These are phyloP conservation scores for Sinelater perroti DNA, from an alignment of 2,888 invertebrate genomes.

Conservation along the genomic window DNA sequence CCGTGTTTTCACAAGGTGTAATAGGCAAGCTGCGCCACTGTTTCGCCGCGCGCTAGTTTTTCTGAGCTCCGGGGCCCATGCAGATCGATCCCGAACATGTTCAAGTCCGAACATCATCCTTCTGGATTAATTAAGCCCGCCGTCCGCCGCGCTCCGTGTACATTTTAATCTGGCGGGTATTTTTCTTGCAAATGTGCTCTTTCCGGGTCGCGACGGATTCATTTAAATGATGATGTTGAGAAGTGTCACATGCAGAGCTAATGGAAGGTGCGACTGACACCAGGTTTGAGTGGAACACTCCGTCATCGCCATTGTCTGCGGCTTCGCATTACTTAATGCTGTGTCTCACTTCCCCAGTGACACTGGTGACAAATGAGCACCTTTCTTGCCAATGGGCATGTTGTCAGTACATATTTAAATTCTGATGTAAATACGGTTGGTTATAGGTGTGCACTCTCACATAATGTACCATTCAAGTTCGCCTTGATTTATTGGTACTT, in stretches of 20 bases:
- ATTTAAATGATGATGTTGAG: constrained; percentile 57
- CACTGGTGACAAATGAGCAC: constrained; percentile 58
- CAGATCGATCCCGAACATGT: constrained; percentile 41
- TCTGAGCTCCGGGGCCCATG: constrained; percentile 37
- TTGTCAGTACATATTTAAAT: constrained; percentile 32
- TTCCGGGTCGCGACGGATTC: constrained; percentile 40
- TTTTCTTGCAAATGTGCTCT: constrained; percentile 22
- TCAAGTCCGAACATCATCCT: constrained; percentile 31
- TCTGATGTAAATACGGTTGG: constrained; percentile 6
- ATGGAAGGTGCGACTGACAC: constrained; percentile 56
- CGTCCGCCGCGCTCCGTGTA: neutral
- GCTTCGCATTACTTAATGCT: constrained; percentile 51
- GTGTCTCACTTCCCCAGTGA: constrained; percentile 49
- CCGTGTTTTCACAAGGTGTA: constrained; percentile 52
- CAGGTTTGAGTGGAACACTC: constrained; percentile 55
- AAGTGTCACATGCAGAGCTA: constrained; percentile 53
- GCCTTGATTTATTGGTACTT: too few relatives aligned
- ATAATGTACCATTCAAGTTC: neutral
- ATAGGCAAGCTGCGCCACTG: constrained; percentile 42
- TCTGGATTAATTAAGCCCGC: constrained; percentile 20
- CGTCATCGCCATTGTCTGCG: constrained; percentile 55
- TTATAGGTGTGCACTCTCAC: too few relatives aligned
- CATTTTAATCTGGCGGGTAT: constrained; percentile 9
- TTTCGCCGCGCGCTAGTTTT: constrained; percentile 40
- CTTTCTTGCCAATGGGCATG: constrained; percentile 54